Conservation (phyloP, 92 coral and sea anemone genomes). For the Palythoa grandiflora region DNA sequence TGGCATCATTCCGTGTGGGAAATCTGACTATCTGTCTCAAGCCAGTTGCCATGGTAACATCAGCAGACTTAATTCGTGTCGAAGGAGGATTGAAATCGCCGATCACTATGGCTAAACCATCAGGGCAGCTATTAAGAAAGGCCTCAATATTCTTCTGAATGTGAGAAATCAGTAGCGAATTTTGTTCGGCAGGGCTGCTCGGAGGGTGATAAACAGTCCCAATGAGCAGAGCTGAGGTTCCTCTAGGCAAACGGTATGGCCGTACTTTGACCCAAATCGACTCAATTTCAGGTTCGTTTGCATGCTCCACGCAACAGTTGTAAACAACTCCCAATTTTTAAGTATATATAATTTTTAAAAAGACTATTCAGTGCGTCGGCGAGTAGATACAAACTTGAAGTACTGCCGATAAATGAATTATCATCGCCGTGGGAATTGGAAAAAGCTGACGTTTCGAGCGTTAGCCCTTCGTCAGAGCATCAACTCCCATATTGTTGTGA, state of each 20-base stretch:
- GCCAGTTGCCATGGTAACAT: constrained; percentile 43
- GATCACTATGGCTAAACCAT: constrained; percentile 22
- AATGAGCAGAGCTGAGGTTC: constrained; percentile 31
- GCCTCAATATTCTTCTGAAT: constrained; percentile 33
- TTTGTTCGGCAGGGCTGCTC: constrained; percentile 46
- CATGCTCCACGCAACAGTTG: too few species aligned
- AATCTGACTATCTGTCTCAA: constrained; percentile 40
- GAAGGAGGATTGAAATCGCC: constrained; percentile 37
- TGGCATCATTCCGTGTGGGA: constrained; percentile 17
- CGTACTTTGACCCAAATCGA: constrained; percentile 27
- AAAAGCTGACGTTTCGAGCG: too few species aligned
- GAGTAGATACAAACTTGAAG: too few species aligned
- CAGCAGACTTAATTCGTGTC: constrained; percentile 25
- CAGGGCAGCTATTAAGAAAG: constrained; percentile 5
- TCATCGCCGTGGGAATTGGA: too few species aligned
- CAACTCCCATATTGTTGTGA: too few species aligned
- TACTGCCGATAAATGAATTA: too few species aligned
- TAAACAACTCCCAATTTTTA: too few species aligned
- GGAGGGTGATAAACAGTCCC: constrained; percentile 37
- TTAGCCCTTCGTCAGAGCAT: too few species aligned
- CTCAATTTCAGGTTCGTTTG: constrained; percentile 38
- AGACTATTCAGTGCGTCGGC: too few species aligned
- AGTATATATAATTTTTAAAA: too few species aligned
- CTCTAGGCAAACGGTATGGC: constrained; percentile 27
- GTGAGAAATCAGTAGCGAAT: constrained; percentile 39